These are phyloP conservation scores for Malurus elegans DNA, from an alignment of 2,113 vertebrate species.

Conservation along the genomic window DNA sequence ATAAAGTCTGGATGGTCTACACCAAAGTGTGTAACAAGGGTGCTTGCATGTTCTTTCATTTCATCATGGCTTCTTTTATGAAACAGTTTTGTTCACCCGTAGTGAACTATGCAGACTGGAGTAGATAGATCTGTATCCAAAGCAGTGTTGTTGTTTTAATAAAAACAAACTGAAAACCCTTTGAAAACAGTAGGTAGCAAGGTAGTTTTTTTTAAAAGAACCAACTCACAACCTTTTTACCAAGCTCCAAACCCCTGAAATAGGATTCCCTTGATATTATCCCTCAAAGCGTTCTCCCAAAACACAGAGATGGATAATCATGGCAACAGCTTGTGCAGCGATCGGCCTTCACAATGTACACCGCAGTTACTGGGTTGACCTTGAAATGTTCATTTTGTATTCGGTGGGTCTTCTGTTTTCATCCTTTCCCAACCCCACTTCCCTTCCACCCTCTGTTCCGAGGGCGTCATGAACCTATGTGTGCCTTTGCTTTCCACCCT, in stretches of 20 bases:
- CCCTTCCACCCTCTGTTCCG: slow-evolving; percentile 28
- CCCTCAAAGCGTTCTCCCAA: not conserved
- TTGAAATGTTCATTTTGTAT: slow-evolving; percentile 33
- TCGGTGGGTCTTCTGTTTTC: slow-evolving; percentile 17
- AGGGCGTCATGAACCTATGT: slow-evolving; percentile 75
- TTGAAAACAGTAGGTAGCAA: slow-evolving; percentile 42
- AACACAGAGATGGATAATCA: not conserved
- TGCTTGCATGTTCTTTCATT: slow-evolving; percentile 47
- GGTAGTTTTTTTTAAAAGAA: not conserved
- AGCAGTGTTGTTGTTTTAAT: slow-evolving; percentile 35
- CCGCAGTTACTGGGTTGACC: not conserved
- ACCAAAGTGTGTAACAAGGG: slow-evolving; percentile 61
- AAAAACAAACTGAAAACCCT: slow-evolving; percentile 34
- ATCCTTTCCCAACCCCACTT: not conserved
- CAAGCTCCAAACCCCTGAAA: not conserved
- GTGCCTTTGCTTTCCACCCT: slow-evolving; percentile 95
- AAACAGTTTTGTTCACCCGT: slow-evolving; percentile 26
- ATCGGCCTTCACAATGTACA: not conserved
- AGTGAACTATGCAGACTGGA: slow-evolving; percentile 53
- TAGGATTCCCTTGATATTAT: not conserved
- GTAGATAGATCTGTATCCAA: slow-evolving; percentile 57
- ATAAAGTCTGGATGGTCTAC: slow-evolving; percentile 63
- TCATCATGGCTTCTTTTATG: slow-evolving; percentile 34
- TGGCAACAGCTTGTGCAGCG: not conserved
- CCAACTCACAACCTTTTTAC: not conserved